Evolutionary conservation across 1,140 invertebrate genomes (phyloP).

Genomic region (Drosophila punjabiensis): DNA sequence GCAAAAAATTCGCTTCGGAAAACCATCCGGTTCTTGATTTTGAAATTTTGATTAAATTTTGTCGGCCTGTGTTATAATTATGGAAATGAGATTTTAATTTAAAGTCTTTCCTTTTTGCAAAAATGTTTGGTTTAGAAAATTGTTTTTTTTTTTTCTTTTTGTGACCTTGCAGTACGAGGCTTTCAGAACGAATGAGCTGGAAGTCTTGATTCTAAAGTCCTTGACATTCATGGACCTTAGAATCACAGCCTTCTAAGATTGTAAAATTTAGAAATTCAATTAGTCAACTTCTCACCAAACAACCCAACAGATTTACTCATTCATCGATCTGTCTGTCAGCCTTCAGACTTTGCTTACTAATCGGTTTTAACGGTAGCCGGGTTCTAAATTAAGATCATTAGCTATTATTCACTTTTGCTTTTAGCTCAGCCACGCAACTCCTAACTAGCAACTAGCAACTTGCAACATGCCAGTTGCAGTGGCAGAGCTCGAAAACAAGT

Average conservation of each 20-base stretch:
- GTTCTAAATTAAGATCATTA: conserved; percentile 77
- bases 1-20: too few species aligned
- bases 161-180: neutral
- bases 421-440: conserved; percentile 43
- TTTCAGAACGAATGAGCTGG: neutral
- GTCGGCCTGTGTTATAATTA: too few species aligned
- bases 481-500: conserved; percentile 19
- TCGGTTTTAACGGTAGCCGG: conserved; percentile 64
- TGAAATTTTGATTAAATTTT: too few species aligned
- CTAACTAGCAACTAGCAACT: conserved; percentile 1
- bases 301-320: neutral
- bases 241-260: neutral
- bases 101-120: neutral
- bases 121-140: neutral
- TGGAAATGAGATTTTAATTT: too few species aligned
- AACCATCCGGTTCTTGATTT: too few species aligned
- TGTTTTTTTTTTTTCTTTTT: too few species aligned
- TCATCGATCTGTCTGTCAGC: conserved; percentile 13
- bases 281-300: neutral
- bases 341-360: conserved; percentile 2
- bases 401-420: conserved; percentile 82
- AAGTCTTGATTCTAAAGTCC: neutral
- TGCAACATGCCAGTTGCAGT: neutral
- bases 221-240: neutral
- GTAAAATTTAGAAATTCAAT: neutral